phyloP scores from a whole-genome alignment of 1,140 invertebrate genomes.

The Hesperophylax magnus region DNA sequence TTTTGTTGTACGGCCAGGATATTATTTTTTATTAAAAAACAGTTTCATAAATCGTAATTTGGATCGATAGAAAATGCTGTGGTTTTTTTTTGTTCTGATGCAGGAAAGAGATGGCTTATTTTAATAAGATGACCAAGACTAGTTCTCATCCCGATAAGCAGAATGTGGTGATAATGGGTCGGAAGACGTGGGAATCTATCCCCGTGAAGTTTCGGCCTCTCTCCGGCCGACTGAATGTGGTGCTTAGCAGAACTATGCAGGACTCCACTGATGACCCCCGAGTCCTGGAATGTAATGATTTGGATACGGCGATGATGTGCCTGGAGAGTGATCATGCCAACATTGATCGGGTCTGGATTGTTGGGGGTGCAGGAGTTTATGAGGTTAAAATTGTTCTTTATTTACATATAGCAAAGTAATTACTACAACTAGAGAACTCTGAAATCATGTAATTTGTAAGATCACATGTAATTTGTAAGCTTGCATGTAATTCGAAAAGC shows the following conservation, averaged over 20 bases:
- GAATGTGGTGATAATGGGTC: constrained; percentile 96
- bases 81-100: neutral
- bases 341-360: constrained; percentile 89
- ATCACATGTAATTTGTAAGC: too few species aligned
- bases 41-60: too few species aligned
- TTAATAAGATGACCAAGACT: constrained; percentile 83
- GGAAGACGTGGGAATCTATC: constrained; percentile 93
- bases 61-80: too few species aligned
- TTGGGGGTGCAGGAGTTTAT: constrained; percentile 88
- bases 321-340: constrained; percentile 70
- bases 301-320: constrained; percentile 77
- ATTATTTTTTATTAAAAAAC: too few species aligned
- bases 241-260: constrained; percentile 77
- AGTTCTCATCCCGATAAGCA: constrained; percentile 73
- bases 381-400: constrained; percentile 68
- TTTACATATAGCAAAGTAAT: too few species aligned
- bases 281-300: constrained; percentile 74
- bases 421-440: too few species aligned
- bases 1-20: too few species aligned
- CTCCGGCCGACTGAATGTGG: constrained; percentile 84
- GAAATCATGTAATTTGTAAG: too few species aligned
- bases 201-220: constrained; percentile 88
- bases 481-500: too few species aligned
- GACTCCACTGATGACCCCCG: constrained; percentile 70
- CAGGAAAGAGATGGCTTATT: constrained; percentile 92